A percentile compares a stretch with the other conserved stretches of the same genome.
phyloP scores from a whole-genome alignment of 2,797 vertebrate species.

The Setipinna tenuifilis region DNA sequence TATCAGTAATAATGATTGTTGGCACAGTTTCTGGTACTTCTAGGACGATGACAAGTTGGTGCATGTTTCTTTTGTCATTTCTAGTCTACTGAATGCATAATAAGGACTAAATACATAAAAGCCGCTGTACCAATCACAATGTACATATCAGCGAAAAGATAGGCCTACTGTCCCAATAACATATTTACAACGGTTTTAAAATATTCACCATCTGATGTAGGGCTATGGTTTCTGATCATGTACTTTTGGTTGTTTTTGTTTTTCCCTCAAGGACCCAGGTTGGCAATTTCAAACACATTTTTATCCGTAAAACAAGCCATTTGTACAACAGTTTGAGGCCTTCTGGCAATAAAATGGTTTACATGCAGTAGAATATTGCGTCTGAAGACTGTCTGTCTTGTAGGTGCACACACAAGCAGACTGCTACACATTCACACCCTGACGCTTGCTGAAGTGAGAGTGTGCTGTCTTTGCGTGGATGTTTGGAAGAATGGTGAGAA shows the following conservation, averaged over 20 bases:
- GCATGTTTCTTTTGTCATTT: constrained; percentile 67
- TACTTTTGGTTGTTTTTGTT: not conserved
- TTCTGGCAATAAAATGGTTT: constrained; percentile 74
- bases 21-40: constrained; percentile 47
- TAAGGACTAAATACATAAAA: constrained; percentile 56
- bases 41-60: constrained; percentile 56
- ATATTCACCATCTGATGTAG: not conserved
- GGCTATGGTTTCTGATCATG: constrained; percentile 11
- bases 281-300: constrained; percentile 7
- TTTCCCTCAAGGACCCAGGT: not conserved
- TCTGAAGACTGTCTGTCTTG: constrained; percentile 5
- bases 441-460: not conserved
- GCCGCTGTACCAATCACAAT: constrained; percentile 60
- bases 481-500: not conserved
- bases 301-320: constrained; percentile 16
- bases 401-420: not conserved
- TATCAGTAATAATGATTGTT: constrained; percentile 12
- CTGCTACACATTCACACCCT: not conserved
- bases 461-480: not conserved
- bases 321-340: constrained; percentile 50
- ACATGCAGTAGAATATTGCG: constrained; percentile 50
- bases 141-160: constrained; percentile 57
- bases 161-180: not conserved
- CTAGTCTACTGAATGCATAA: constrained; percentile 68
- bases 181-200: constrained; percentile 19